Percentiles rank a stretch among this genome's conserved stretches.
Evolutionary conservation across 1,140 invertebrate species (phyloP).

Genomic region (Olivierus martensii): DNA sequence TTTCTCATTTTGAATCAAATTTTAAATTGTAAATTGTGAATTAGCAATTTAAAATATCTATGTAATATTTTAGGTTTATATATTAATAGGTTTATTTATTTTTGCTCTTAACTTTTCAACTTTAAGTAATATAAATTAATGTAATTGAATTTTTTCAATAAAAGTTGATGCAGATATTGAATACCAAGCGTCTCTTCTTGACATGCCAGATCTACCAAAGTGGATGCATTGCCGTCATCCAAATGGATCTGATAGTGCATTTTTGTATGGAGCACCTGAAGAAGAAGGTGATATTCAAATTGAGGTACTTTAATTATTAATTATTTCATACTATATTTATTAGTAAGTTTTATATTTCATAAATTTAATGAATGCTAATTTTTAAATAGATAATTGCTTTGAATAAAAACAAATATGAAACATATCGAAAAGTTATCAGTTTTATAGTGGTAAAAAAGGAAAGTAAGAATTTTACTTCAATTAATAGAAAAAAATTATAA

Average conservation of each 20-base stretch:
- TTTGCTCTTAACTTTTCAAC: background rate
- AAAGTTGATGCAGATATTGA: constrained; percentile 39
- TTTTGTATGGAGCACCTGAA: constrained; percentile 18
- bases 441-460: constrained; percentile 10
- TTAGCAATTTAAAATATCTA: too few relatives aligned
- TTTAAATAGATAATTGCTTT: constrained; percentile 50
- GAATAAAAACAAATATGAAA: constrained; percentile 61
- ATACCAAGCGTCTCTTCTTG: constrained; percentile 48
- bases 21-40: too few relatives aligned
- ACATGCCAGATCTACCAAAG: constrained; percentile 60
- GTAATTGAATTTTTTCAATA: background rate
- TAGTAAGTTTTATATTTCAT: background rate
- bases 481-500: background rate
- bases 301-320: constrained; percentile 7
- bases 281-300: constrained; percentile 14
- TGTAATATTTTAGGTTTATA: too few relatives aligned
- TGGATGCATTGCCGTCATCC: constrained; percentile 55
- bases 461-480: constrained; percentile 11
- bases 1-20: too few relatives aligned
- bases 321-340: background rate
- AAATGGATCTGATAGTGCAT: constrained; percentile 6
- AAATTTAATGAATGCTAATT: background rate
- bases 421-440: constrained; percentile 33
- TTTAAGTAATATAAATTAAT: background rate
- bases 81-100: too few relatives aligned